These are phyloP conservation scores for Byasa hedistus DNA, from an alignment of 2,888 invertebrate species.

Conservation along the genomic window DNA sequence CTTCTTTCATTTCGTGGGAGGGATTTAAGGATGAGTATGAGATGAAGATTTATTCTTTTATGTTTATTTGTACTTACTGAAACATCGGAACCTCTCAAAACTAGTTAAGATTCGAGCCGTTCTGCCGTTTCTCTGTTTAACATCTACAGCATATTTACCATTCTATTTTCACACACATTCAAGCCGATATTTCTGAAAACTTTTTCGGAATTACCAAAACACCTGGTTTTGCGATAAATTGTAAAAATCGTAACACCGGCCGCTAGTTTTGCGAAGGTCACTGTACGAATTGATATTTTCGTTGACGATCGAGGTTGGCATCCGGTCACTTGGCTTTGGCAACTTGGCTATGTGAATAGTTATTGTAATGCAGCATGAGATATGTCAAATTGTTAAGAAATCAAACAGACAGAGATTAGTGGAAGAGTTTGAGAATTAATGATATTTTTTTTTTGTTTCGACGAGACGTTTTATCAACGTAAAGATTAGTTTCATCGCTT, in stretches of 20 bases:
- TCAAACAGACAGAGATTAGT: conserved; percentile 1
- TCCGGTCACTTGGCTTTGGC: conserved; percentile 23
- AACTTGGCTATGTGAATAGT: conserved; percentile 18
- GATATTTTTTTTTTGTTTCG: background rate
- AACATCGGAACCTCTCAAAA: too few relatives aligned
- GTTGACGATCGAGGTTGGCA: conserved; percentile 28
- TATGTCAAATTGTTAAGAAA: conserved; percentile 22
- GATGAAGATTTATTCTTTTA: too few relatives aligned
- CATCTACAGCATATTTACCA: too few relatives aligned
- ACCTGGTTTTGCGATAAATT: conserved; percentile 19
- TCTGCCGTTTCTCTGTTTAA: too few relatives aligned
- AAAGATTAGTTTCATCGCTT: background rate
- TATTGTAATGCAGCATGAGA: conserved; percentile 8
- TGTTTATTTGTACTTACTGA: too few relatives aligned
- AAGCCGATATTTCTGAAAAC: too few relatives aligned
- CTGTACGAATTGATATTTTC: conserved; percentile 26
- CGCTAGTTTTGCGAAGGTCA: conserved; percentile 24
- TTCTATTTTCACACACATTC: too few relatives aligned
- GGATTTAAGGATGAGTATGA: too few relatives aligned
- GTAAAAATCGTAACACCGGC: conserved; percentile 11
- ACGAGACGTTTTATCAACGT: background rate
- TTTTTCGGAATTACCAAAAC: background rate
- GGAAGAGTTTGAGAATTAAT: background rate
- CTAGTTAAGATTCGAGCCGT: too few relatives aligned
- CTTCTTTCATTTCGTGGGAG: too few relatives aligned